Evolutionary conservation across 2,797 vertebrate species (phyloP), one percentile per base, ranked within the genome.

Genomic region (Thaleichthys pacificus): DNA sequence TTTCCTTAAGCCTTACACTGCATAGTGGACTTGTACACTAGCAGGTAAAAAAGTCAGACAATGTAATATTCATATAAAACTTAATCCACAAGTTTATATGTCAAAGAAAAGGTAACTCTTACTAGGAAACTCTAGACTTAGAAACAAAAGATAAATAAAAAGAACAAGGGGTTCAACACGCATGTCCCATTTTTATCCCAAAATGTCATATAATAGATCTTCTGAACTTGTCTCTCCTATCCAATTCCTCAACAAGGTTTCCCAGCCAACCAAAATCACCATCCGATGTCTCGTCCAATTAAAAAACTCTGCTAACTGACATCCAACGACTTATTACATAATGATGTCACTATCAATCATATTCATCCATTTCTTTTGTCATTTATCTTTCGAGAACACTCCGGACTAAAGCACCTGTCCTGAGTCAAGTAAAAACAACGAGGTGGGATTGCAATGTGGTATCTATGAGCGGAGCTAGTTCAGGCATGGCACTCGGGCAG

Each of bases 161-260:
- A 8, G 24, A 15, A 28, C 4, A 66, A 22, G 47, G 65, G 22
- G 42, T 17, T 17, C 42, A 51, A 51, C 42, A 24, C 24, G n/a
- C 15, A 21, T 54, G 24, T 22, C 32, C 63, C 19, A 51, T 21
- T 35, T 15, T 6, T 28, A 32, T 26, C 21, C 24, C 51, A 24
- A 68, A 22, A 68, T 54, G 65, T 57, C 51, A 51, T 68, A 57
- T 14, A 32, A 22, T n/a, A 51, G 22, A 68, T 21, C 8, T 32
- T 58, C 51, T 12, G 6, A 49, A 54, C n/a, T 30, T 71, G 61
- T 12, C 1, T 19, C n/a, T 58, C 11, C 68, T 11, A 3, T 24
- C 56, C 57, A 26, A 67, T 51, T 47, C 49, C 24, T 28, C 12
- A 61, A 22, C 22, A 61, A 8, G 42, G 42, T 47, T 47, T 47